Base-by-base conservation (phyloP, 2,797 vertebrate species). In the Anniella stebbinsi region DNA sequence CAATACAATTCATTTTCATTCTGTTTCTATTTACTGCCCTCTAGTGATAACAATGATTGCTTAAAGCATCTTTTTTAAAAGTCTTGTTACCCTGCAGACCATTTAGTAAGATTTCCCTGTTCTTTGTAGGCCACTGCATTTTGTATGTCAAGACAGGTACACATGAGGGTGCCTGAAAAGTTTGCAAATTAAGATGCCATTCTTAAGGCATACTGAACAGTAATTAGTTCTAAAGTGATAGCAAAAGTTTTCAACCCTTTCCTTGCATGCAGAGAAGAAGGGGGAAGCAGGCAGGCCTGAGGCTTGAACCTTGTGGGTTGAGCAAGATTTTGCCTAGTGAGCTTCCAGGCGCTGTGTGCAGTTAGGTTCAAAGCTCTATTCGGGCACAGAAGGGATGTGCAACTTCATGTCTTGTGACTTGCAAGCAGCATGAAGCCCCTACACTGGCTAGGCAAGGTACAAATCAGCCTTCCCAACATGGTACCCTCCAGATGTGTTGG, bases 21-120 rank as follows among this genome's bases (percentile, higher is more conserved):
- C 7, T 85, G 80, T 91, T 96, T 95, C 95, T 78, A 87, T 92
- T 95, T 95, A 96, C 96, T 96, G 97, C 97, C 97, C 96, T 94
- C 97, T 98, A 97, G 96, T 80, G 97, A 90, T 75, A 85, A 60
- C 3, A 33, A 21, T 36, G 15, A 67, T n/a, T 85, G 6, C 77
- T 93, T 48, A 30, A 73, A 76, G 77, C 33, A 90, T 9, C 75
- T 84, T 54, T 21, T 33, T 80, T 38, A 48, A 6, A 70, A n/a
- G 28, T 18, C 2, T 51, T 67, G 51, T 63, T 90, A 15, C 21
- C 67, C 18, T 51, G 25, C 15, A 73, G 15, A 51, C 30, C 54
- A 10, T 23, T 75, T 85, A 77, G 8, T 57, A 82, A 80, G 12
- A 23, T 30, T 41, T 90, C 48, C 28, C 28, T 80, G 30, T n/a